Evolutionary conservation across 2,888 invertebrate species (phyloP).

Genomic region (Drosophila subsilvestris): DNA sequence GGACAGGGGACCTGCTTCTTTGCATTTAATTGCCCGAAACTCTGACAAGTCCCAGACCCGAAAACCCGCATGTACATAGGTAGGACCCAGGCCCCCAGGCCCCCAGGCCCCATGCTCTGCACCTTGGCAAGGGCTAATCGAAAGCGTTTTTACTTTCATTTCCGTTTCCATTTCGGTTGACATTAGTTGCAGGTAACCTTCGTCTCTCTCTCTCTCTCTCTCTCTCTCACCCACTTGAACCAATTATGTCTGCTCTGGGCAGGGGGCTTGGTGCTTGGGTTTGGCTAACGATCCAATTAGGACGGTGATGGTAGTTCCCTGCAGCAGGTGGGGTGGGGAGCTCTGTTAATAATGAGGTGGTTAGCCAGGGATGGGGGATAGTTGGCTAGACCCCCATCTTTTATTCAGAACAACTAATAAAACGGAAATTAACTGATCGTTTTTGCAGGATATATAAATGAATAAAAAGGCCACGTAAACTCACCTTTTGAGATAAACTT

Average conservation of each 20-base stretch:
- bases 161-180: slow-evolving; percentile 35
- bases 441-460: too few species aligned
- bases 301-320: slow-evolving; percentile 4
- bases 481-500: too few species aligned
- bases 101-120: background rate
- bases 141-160: slow-evolving; percentile 58
- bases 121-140: slow-evolving; percentile 45
- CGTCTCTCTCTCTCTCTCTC: slow-evolving; percentile 11
- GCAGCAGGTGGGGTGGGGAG: background rate
- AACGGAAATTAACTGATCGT: too few species aligned
- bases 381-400: too few species aligned
- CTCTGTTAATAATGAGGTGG: slow-evolving; percentile 25
- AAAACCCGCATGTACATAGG: background rate
- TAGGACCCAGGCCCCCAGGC: too few species aligned
- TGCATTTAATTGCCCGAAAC: slow-evolving; percentile 67
- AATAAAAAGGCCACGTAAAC: too few species aligned
- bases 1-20: slow-evolving; percentile 43
- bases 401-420: too few species aligned
- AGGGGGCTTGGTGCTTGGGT: background rate
- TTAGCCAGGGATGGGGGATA: too few species aligned
- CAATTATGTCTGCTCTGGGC: slow-evolving; percentile 23
- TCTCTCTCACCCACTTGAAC: background rate
- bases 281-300: slow-evolving; percentile 38
- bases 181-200: slow-evolving; percentile 57
- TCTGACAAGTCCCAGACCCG: slow-evolving; percentile 4